Evolutionary conservation across 2,113 vertebrate species (phyloP).

Genomic region (Quiscalus mexicanus): DNA sequence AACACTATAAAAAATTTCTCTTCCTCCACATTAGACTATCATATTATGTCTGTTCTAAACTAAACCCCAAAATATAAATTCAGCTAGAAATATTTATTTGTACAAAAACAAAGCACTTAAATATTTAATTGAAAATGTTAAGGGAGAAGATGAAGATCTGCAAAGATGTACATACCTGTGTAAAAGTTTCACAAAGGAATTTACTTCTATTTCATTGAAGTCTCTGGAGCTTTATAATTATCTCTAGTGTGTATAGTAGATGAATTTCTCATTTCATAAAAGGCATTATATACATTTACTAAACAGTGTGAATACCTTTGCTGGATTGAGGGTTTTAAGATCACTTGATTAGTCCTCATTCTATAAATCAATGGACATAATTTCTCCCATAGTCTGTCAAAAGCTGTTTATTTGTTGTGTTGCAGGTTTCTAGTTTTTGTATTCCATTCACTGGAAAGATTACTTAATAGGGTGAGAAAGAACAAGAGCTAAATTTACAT

Average conservation of each 20-base stretch:
- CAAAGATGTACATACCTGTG: not conserved
- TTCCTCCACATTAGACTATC: not conserved
- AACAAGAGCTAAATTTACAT: not conserved
- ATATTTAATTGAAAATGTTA: not conserved
- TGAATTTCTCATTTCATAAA: not conserved
- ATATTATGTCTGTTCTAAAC: not conserved
- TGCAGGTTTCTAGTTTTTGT: not conserved
- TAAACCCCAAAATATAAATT: not conserved
- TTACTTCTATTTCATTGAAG: not conserved
- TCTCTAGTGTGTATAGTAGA: not conserved
- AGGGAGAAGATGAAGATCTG: not conserved
- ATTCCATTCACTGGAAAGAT: not conserved
- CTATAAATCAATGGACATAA: not conserved
- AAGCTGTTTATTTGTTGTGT: not conserved
- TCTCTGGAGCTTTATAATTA: not conserved
- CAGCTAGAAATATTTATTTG: not conserved
- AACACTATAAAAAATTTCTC: not conserved
- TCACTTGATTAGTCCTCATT: not conserved
- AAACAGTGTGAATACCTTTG: not conserved
- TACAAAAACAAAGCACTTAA: not conserved
- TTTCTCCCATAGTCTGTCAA: not conserved
- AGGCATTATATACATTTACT: not conserved
- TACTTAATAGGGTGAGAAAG: not conserved
- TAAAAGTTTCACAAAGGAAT: not conserved
- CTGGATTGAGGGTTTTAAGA: not conserved